Evolutionary conservation across 2,888 invertebrate species (phyloP), one percentile per base, ranked within the genome.

Genomic region (Cataglyphis altisquamis): DNA sequence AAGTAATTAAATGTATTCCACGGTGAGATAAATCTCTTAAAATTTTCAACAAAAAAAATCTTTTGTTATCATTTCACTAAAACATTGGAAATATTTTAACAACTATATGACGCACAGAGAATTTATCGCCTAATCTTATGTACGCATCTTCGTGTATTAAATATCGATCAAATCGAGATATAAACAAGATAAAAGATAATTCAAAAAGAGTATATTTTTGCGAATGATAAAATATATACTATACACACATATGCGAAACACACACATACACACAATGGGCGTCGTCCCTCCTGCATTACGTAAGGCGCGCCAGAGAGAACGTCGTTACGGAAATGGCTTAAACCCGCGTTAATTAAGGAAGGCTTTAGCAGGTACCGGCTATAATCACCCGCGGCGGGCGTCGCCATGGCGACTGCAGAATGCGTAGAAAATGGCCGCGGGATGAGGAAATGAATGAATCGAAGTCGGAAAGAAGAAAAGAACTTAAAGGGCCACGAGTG

Each of bases 341-440:
- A 92, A 90, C 87, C 90, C 87, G 91, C 91, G 91, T 92, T 93
- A 92, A 93, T 93, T 93, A 92, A 92, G 91, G 91, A 88, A 92
- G 90, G 91, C 91, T 93, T 93, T 92, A 89, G 89, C 89, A 86
- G 85, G 89, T 87, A 86, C 87, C 86, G 90, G 90, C 90, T 91
- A 90, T 91, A 92, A 92, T 92, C 92, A 90, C 88, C 89, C 88
- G 87, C 86, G 90, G 88, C 88, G 84, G 89, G 86, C 89, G 91
- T 92, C 90, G 87, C 89, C 90, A 91, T 91, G 91, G 91, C 86
- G 90, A 91, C 92, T 87, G 74, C 67, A 86, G 88, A 88, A 89
- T 88, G 90, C 91, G 87, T 89, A 82, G 89, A 88, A 90, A 90
- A 91, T 90, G 84, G 86, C 86, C 70, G 83, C 84, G 84, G 80